Percentiles rank a stretch among this genome's conserved stretches.
These are phyloP conservation scores for Anabas testudineus DNA, from an alignment of 2,797 vertebrate genomes.

Conservation along the genomic window DNA sequence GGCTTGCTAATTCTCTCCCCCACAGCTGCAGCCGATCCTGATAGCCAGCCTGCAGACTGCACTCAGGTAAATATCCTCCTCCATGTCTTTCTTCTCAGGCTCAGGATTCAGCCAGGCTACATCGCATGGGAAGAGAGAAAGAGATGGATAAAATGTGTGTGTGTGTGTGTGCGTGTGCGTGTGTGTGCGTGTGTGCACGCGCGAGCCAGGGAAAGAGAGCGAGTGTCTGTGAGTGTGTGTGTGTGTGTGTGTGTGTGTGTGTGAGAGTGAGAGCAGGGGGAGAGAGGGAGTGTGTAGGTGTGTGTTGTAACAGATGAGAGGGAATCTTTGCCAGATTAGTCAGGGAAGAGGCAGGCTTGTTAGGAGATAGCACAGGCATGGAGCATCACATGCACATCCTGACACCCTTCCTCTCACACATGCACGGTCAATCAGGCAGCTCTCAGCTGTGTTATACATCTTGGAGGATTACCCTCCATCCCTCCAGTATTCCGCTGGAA, in stretches of 20 bases:
- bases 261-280: conserved; percentile 28
- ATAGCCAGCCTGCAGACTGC: conserved; percentile 96
- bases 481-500: conserved; percentile 76
- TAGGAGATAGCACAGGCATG: conserved; percentile 86
- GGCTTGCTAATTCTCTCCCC: conserved; percentile 99
- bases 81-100: conserved; percentile 68
- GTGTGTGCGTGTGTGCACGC: conserved; percentile 14
- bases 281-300: conserved; percentile 65
- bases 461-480: conserved; percentile 85
- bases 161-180: not conserved
- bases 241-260: conserved; percentile 24
- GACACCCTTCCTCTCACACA: conserved; percentile 51
- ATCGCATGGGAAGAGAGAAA: conserved; percentile 84
- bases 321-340: conserved; percentile 82
- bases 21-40: conserved; percentile 92
- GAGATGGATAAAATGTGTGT: conserved; percentile 70
- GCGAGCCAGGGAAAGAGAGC: conserved; percentile 35
- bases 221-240: conserved; percentile 26
- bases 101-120: conserved; percentile 92
- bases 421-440: conserved; percentile 59
- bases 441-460: conserved; percentile 75
- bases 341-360: conserved; percentile 78
- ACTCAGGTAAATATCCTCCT: conserved; percentile 95
- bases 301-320: conserved; percentile 78
- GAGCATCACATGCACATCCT: conserved; percentile 67